Evolutionary conservation across 2,797 vertebrate genomes (phyloP).

Genomic region (Craterocephalus amniculus): DNA sequence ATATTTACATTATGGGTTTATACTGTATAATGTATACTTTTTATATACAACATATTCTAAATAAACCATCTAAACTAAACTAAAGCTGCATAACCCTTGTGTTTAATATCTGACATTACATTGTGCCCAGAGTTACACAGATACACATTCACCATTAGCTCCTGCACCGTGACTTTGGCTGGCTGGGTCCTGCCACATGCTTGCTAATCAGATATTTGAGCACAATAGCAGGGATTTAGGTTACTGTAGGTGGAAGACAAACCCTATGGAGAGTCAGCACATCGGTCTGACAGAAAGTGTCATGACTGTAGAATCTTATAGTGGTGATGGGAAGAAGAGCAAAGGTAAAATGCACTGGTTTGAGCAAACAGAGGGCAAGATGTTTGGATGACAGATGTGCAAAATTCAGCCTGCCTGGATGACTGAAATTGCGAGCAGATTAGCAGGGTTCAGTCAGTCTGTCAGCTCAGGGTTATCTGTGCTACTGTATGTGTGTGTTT

Average conservation of each 20-base stretch:
- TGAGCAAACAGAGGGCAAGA: slow-evolving; percentile 43
- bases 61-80: no score
- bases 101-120: background rate
- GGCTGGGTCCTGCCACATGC: background rate
- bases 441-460: slow-evolving; percentile 59
- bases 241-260: slow-evolving; percentile 19
- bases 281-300: background rate
- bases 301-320: background rate
- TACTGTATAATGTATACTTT: no score
- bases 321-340: background rate
- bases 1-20: no score
- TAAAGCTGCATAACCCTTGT: background rate
- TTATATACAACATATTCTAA: no score
- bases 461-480: slow-evolving; percentile 40
- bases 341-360: background rate
- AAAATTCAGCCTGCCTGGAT: slow-evolving; percentile 57
- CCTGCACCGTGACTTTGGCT: slow-evolving; percentile 4
- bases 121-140: background rate
- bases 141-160: background rate
- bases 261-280: slow-evolving; percentile 14
- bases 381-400: slow-evolving; percentile 67
- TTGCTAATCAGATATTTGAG: slow-evolving; percentile 30
- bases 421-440: slow-evolving; percentile 74
- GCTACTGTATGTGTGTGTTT: slow-evolving; percentile 12
- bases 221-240: slow-evolving; percentile 17